A percentile compares a stretch with the other conserved stretches of the same genome.
Conservation (phyloP, 2,888 invertebrate genomes). For the Vandiemenella viatica region DNA sequence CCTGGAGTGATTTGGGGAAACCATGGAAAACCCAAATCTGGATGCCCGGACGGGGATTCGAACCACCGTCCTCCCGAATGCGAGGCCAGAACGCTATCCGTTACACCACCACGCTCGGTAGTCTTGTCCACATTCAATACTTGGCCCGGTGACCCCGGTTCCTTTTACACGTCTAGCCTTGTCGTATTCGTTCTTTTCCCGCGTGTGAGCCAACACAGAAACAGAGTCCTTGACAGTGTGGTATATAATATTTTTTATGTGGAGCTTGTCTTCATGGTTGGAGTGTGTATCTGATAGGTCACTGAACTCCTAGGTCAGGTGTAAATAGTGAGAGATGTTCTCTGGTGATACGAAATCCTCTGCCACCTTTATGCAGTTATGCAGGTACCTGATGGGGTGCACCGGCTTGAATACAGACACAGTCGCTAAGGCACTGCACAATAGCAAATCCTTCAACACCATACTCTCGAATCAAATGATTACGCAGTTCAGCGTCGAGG, state of each 20-base stretch:
- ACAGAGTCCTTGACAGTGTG: conserved; percentile 91
- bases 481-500: conserved; percentile 72
- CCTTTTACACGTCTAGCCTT: no score
- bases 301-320: conserved; percentile 90
- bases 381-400: conserved; percentile 94
- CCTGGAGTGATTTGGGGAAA: no score
- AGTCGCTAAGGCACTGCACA: conserved; percentile 90
- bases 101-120: no score
- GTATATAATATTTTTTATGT: conserved; percentile 96
- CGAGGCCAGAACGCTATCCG: no score
- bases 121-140: no score
- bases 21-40: no score
- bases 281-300: conserved; percentile 83
- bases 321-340: conserved; percentile 91
- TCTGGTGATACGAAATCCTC: conserved; percentile 98
- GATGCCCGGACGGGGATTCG: no score
- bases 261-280: conserved; percentile 95
- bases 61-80: no score
- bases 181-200: background rate
- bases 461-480: conserved; percentile 79
- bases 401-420: conserved; percentile 94
- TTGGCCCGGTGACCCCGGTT: no score
- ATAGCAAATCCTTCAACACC: conserved; percentile 90
- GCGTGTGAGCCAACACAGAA: conserved; percentile 36
- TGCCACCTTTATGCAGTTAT: conserved; percentile 95